These are phyloP conservation scores for Drosophila oshimai DNA, from an alignment of 1,140 invertebrate species.

Conservation along the genomic window DNA sequence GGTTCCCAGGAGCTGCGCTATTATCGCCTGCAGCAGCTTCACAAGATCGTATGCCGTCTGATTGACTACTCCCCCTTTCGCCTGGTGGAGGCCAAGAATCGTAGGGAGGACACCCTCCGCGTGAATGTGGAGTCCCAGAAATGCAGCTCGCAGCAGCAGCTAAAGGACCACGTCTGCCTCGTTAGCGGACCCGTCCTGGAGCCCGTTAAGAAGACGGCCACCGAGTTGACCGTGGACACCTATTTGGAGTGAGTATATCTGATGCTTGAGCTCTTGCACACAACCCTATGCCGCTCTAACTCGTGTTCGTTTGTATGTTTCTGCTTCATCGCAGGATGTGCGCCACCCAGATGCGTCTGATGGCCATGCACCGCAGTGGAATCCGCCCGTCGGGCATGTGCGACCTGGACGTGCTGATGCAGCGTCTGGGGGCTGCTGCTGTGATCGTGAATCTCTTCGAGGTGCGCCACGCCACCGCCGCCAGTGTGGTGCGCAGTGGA, in stretches of 20 bases:
- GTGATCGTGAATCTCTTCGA: slow-evolving; percentile 87
- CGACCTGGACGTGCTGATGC: slow-evolving; percentile 83
- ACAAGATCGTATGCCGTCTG: slow-evolving; percentile 32
- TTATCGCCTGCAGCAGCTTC: slow-evolving; percentile 47
- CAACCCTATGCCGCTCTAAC: not conserved
- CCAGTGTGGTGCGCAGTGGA: slow-evolving; percentile 69
- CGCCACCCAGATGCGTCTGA: slow-evolving; percentile 84
- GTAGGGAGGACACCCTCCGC: slow-evolving; percentile 5
- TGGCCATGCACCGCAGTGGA: slow-evolving; percentile 86
- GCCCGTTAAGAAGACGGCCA: slow-evolving; percentile 28
- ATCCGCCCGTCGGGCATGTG: slow-evolving; percentile 78
- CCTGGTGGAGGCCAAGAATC: slow-evolving; percentile 2
- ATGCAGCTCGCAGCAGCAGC: not conserved
- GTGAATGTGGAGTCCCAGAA: slow-evolving; percentile 22
- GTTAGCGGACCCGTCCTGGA: slow-evolving; percentile 52
- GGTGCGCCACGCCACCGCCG: slow-evolving; percentile 83
- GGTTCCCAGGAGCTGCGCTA: slow-evolving; percentile 23
- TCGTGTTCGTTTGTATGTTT: not conserved
- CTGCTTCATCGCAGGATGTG: slow-evolving; percentile 73
- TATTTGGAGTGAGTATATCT: slow-evolving; percentile 49
- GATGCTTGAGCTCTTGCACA: no score
- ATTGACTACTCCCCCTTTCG: slow-evolving; percentile 46
- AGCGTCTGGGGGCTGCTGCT: slow-evolving; percentile 85
- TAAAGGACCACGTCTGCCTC: slow-evolving; percentile 3
- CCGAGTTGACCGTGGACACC: not conserved